Base-by-base conservation (phyloP, 2,113 vertebrate species). In the Coryphaenoides rupestris region DNA sequence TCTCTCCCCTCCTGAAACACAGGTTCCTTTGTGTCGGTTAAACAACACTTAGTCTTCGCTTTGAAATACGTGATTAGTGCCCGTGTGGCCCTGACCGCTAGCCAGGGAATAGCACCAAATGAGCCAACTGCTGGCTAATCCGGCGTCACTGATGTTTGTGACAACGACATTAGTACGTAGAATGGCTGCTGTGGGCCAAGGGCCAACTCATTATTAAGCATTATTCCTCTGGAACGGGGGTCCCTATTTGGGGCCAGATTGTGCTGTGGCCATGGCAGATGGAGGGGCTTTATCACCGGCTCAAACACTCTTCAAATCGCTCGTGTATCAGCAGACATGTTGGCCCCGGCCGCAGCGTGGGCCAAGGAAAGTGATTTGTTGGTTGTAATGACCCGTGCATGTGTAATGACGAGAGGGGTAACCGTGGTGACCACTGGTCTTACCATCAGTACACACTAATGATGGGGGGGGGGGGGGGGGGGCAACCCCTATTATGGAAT, bases 161-260 rank as follows among this genome's bases (percentile, higher is more conserved):
- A 60, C 52, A 58, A 22, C 23, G 47, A 50, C 58, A 64, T 64
- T 59, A 63, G 67, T 40, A 40, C 63, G 68, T 69, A 12, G 40
- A 57, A 76, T 66, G 69, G 62, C 68, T 70, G 64, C 76, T 86
- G 76, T 74, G 80, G 84, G 47, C 47, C 47, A n/a, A 54, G 70
- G 55, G 21, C 63, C 65, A 49, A 47, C 63, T 68, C 72, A 68
- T 81, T 81, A 81, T 76, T 72, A 72, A 73, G 64, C 67, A 69
- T 65, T 79, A 76, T 76, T 77, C 76, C 72, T 66, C 78, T 84
- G 84, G 82, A 78, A 76, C 4, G 69, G 65, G 67, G 61, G 69
- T 79, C 74, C 69, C 68, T 47, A 28, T 79, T 68, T 66, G 73
- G n/a, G 33, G n/a, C 50, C 64, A 60, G 72, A 79, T 76, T 73